phyloP scores from a whole-genome alignment of 64 coral and sea anemone species.

The Acropora yongei region DNA sequence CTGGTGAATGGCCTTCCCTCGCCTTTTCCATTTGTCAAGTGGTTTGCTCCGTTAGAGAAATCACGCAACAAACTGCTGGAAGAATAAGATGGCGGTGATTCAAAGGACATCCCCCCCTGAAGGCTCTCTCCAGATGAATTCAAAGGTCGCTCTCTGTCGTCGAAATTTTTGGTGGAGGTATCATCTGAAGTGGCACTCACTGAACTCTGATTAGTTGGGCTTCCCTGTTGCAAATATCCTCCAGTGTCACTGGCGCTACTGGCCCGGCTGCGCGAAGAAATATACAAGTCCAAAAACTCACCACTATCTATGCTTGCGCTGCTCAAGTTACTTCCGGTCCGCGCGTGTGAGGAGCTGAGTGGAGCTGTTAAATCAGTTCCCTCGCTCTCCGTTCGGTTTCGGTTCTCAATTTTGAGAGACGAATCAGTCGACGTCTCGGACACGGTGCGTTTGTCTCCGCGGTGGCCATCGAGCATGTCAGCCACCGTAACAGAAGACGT shows the following conservation, averaged over 20 bases:
- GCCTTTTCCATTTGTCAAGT: background rate
- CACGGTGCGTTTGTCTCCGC: background rate
- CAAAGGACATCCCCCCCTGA: background rate
- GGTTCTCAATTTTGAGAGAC: background rate
- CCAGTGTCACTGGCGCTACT: conserved; percentile 59
- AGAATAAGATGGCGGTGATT: conserved; percentile 14
- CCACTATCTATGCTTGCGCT: conserved; percentile 70
- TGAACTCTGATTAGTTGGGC: conserved; percentile 47
- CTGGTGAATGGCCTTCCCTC: conserved; percentile 22
- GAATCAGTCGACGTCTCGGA: background rate
- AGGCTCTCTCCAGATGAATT: conserved; percentile 40
- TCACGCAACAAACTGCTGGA: background rate
- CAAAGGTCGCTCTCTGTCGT: conserved; percentile 20
- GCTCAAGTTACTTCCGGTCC: conserved; percentile 67
- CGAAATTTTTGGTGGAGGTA: conserved; percentile 12
- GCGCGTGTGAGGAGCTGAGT: conserved; percentile 17
- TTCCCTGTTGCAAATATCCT: conserved; percentile 35
- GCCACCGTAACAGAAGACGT: background rate
- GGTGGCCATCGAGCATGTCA: background rate
- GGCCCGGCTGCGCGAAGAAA: conserved; percentile 36
- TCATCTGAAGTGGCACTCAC: conserved; percentile 30
- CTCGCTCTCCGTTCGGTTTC: conserved; percentile 24
- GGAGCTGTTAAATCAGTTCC: conserved; percentile 43
- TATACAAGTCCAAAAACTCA: conserved; percentile 46
- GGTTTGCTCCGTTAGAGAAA: background rate